Percentiles rank a stretch among this genome's conserved stretches.
Evolutionary conservation across 2,888 invertebrate genomes (phyloP).

Genomic region (Tetanocera ferruginea): DNA sequence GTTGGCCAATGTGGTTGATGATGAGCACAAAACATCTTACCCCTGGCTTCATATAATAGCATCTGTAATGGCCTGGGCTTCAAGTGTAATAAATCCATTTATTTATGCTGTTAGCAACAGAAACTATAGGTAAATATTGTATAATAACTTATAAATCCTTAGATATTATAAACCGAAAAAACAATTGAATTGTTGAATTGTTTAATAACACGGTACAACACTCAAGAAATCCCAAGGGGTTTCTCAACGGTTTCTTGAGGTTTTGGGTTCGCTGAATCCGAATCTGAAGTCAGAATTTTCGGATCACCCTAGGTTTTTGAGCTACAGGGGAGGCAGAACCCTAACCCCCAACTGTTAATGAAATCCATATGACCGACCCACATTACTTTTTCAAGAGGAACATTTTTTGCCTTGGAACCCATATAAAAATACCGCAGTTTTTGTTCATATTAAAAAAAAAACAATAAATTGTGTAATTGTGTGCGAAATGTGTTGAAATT

Average conservation of each 20-base stretch:
- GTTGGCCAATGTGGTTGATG: constrained; percentile 88
- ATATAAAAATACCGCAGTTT: too few relatives aligned
- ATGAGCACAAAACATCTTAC: constrained; percentile 77
- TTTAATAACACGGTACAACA: background rate
- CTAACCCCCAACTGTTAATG: too few relatives aligned
- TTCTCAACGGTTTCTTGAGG: too few relatives aligned
- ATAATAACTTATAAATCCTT: constrained; percentile 9
- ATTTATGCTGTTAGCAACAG: constrained; percentile 92
- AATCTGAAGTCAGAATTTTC: too few relatives aligned
- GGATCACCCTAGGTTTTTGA: too few relatives aligned
- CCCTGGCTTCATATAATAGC: constrained; percentile 87
- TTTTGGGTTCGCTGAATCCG: too few relatives aligned
- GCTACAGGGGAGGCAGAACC: too few relatives aligned
- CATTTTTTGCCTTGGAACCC: too few relatives aligned
- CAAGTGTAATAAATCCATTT: constrained; percentile 89
- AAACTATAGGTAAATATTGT: constrained; percentile 75
- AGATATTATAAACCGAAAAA: background rate
- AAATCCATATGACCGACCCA: too few relatives aligned
- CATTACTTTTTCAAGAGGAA: too few relatives aligned
- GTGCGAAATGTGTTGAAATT: too few relatives aligned
- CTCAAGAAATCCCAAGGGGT: too few relatives aligned
- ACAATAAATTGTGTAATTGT: background rate
- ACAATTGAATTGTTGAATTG: background rate
- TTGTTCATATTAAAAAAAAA: background rate
- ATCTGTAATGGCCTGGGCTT: constrained; percentile 90